Conservation (phyloP, 2,888 invertebrate species). For the Bembecia ichneumoniformis region DNA sequence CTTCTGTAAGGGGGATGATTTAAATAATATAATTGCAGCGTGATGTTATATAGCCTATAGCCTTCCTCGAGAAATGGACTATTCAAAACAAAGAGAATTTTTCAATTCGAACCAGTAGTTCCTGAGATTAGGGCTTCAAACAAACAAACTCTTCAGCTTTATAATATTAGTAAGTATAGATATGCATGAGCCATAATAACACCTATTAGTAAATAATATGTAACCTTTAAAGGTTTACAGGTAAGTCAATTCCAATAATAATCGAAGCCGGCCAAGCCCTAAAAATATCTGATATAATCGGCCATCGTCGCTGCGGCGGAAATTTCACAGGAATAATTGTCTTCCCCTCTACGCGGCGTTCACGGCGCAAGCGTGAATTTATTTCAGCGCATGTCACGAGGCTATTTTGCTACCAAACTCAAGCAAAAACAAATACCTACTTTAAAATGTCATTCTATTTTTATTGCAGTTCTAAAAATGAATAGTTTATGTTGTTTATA, state of each 20-base stretch:
- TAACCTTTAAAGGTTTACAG: neutral
- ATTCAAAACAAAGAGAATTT: no score
- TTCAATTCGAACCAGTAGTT: no score
- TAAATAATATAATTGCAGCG: no score
- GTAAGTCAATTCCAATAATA: constrained; percentile 3
- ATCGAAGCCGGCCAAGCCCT: constrained; percentile 40
- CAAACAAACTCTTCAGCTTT: no score
- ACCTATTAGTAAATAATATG: no score
- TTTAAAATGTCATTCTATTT: constrained; percentile 17
- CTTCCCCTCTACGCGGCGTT: constrained; percentile 15
- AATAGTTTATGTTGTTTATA: constrained; percentile 2
- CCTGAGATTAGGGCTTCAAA: no score
- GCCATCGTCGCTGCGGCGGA: constrained; percentile 32
- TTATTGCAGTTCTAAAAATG: constrained; percentile 7
- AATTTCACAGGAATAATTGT: constrained; percentile 56
- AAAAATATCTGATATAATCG: constrained; percentile 38
- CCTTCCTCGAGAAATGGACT: no score
- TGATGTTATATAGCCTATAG: no score
- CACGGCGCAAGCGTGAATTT: constrained; percentile 38
- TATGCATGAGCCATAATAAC: no score
- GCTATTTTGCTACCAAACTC: constrained; percentile 5
- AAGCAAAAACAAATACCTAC: constrained; percentile 37
- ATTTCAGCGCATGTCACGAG: constrained; percentile 43
- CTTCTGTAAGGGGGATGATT: no score
- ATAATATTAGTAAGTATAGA: no score